Base-by-base conservation (phyloP, 2,113 vertebrate species). In the Struthio camelus region DNA sequence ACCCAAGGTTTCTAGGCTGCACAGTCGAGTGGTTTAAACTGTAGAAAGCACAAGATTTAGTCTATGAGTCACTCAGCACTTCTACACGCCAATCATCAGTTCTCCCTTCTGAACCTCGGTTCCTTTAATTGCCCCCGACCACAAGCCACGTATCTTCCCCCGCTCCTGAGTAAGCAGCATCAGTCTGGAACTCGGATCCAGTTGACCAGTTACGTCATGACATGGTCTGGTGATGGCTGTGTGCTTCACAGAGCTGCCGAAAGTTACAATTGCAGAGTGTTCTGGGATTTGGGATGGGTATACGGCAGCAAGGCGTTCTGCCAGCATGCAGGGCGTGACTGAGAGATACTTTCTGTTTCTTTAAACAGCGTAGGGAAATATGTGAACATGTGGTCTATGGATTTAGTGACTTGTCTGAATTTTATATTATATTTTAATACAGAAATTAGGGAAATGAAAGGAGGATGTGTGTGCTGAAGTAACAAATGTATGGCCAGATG, bases 391-490 rank as follows among this genome's bases (percentile, higher is more conserved):
- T 79, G 6, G 8, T 48, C 59, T 32, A 34, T 66, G 36, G 30
- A 66, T 90, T 90, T 77, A 83, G 34, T 75, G 72, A 65, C 81
- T 89, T 86, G 8, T 34, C 42, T 65, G 85, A 84, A 65, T 61
- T 54, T 58, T 67, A 14, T 8, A 36, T 62, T 84, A 64, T 32
- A 64, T 72, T 84, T 71, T 86, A 67, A 89, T 48, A 32, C 32
- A 72, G 69, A 61, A 81, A 87, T 96, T 89, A 84, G 58, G 86
- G 96, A 97, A 96, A 94, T 1, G 69, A 96, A 97, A 97, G 56
- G 77, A 95, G 94, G 96, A 97, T 97, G 94, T 94, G 42, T 65
- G 61, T 79, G 90, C 61, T 93, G 90, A 90, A 81, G 83, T 89
- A 67, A 86, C 23, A 93, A 96, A 71, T 44, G 17, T 69, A 65